These are phyloP conservation scores for Megalops cyprinoides DNA, from an alignment of 2,797 vertebrate genomes.

Conservation along the genomic window DNA sequence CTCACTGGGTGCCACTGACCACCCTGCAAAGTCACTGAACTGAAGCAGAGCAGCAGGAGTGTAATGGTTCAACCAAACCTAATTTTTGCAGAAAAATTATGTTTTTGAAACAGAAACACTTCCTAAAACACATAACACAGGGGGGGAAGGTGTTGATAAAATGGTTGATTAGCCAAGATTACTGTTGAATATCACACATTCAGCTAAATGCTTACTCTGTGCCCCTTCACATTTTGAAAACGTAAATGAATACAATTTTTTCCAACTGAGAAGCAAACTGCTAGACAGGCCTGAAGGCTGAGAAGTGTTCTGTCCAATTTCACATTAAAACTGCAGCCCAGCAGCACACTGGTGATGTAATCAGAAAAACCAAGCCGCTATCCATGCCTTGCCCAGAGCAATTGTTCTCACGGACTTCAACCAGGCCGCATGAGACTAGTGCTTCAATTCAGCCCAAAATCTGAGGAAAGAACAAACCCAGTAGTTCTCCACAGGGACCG, in stretches of 20 bases:
- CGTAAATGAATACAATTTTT: too few species aligned
- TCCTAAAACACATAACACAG: background rate
- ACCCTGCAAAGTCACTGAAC: too few species aligned
- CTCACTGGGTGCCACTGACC: background rate
- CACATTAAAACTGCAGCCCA: background rate
- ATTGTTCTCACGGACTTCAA: background rate
- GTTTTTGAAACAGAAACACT: too few species aligned
- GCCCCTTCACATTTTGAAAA: too few species aligned
- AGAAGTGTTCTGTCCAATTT: too few species aligned
- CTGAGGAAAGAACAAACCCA: background rate
- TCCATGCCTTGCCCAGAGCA: background rate
- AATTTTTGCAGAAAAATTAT: too few species aligned
- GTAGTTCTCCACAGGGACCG: background rate
- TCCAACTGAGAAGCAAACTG: too few species aligned
- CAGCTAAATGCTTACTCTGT: background rate
- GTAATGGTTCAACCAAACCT: too few species aligned
- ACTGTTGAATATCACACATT: background rate
- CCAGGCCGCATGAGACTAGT: background rate
- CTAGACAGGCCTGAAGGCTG: too few species aligned
- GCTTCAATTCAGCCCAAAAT: constrained; percentile 10
- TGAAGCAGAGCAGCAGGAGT: too few species aligned
- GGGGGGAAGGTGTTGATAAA: background rate
- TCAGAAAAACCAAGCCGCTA: background rate
- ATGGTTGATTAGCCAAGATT: background rate
- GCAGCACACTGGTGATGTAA: background rate